phyloP scores from a whole-genome alignment of 2,797 vertebrate genomes.

The Pempheris klunzingeri region DNA sequence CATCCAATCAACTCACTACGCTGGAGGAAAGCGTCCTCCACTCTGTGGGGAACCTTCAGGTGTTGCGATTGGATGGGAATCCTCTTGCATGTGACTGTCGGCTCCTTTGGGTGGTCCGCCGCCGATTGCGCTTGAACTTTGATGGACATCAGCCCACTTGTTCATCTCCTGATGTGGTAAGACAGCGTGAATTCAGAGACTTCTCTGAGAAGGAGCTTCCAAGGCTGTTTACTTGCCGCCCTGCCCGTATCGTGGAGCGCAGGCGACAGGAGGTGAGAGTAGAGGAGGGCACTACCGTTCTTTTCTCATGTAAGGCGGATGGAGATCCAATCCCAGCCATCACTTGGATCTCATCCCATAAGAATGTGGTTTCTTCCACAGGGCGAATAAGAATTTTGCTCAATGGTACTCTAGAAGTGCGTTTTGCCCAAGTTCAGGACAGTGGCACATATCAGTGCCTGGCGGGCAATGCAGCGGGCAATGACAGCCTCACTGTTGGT shows the following conservation, averaged over 20 bases:
- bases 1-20: constrained; percentile 89
- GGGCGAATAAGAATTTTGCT: constrained; percentile 87
- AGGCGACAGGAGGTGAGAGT: constrained; percentile 84
- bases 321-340: constrained; percentile 89
- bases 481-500: constrained; percentile 87
- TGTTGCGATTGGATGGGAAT: constrained; percentile 90
- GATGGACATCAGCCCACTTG: constrained; percentile 89
- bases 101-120: constrained; percentile 91
- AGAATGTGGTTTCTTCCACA: constrained; percentile 72
- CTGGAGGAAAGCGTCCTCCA: constrained; percentile 91
- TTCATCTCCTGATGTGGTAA: constrained; percentile 76
- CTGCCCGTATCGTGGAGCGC: constrained; percentile 84
- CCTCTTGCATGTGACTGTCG: constrained; percentile 93
- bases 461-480: constrained; percentile 90
- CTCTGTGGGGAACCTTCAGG: constrained; percentile 89
- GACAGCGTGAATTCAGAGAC: constrained; percentile 85
- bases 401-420: constrained; percentile 90
- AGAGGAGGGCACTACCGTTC: constrained; percentile 86
- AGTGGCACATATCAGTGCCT: constrained; percentile 88
- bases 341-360: constrained; percentile 89
- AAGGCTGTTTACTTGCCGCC: constrained; percentile 87
- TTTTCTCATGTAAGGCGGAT: constrained; percentile 89
- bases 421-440: constrained; percentile 88
- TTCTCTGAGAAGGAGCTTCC: constrained; percentile 89
- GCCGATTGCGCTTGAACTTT: constrained; percentile 86